Evolutionary conservation across 2,888 invertebrate species (phyloP), one percentile per base, ranked within the genome.

Genomic region (Zeuzera pyrina): DNA sequence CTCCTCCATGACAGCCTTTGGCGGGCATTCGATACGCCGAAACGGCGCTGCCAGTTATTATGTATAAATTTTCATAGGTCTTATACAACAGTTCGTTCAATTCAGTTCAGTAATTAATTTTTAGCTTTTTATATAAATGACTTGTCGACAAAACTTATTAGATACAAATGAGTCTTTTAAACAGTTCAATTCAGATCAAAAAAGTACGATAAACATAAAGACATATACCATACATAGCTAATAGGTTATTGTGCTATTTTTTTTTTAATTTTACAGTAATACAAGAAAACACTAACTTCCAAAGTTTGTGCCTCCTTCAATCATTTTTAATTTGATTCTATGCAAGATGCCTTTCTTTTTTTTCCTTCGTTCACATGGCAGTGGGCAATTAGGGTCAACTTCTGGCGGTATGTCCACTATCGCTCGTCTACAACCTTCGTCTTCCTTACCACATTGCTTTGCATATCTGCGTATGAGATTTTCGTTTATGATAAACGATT

Each of bases 301-400:
- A 54, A 83, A 81, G 41, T 81, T 83, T 1, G 76, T 66, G 33
- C 81, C 79, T 12, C 81, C 81, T 42, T 81, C 76, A 12, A 72
- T 49, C 5, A 83, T 47, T 44, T 44, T 70, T 31, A 81, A 36
- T 47, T 77, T 78, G 13, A 81, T 77, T 42, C 44, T 69, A 37
- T 76, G 77, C 5, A 83, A 43, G 24, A 81, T 68, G 1, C 76
- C 67, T 25, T 47, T 36, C 33, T 68, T 70, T 39, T 66, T 54
- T 12, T 43, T 48, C 23, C 49, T 47, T 31, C 58, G 58, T 11
- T 60, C 53, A 41, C 70, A 72, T 3, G 63, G 52, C 23, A 51
- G 24, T 2, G 66, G 62, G 36, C 76, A 76, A 1, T 52, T 36
- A 0, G 60, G 57, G 33, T 76, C 71, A 0, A 40, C 44, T 3